A percentile compares a stretch with the other conserved stretches of the same genome.
phyloP scores from a whole-genome alignment of 1,140 invertebrate genomes.

The Panagrolaimus sp. region DNA sequence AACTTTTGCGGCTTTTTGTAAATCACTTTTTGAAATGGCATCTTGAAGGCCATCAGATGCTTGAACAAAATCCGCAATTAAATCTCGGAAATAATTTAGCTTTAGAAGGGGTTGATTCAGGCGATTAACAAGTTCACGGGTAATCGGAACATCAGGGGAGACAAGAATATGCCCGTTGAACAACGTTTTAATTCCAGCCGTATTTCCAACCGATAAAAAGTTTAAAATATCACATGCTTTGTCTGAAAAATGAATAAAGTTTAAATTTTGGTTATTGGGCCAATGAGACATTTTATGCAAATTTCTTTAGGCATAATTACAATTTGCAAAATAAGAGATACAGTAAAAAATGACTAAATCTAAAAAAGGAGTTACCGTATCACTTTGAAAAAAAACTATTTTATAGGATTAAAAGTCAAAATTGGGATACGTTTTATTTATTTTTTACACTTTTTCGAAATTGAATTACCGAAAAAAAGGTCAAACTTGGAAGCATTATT shows the following conservation, averaged over 20 bases:
- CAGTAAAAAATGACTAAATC: too few relatives aligned
- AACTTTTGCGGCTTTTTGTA: conserved; percentile 30
- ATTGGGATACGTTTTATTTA: too few relatives aligned
- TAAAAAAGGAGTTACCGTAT: too few relatives aligned
- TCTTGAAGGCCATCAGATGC: conserved; percentile 34
- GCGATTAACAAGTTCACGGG: conserved; percentile 55
- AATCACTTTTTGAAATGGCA: conserved; percentile 36
- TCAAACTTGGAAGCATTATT: too few relatives aligned
- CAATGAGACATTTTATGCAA: too few relatives aligned
- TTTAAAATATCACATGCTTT: conserved; percentile 3
- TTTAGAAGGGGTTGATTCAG: conserved; percentile 32
- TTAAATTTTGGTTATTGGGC: too few relatives aligned
- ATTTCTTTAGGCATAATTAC: too few relatives aligned
- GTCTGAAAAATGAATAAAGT: conserved; percentile 13
- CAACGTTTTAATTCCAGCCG: not conserved
- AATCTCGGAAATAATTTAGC: conserved; percentile 30
- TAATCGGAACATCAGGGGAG: conserved; percentile 59
- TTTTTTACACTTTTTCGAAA: too few relatives aligned
- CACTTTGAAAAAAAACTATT: too few relatives aligned
- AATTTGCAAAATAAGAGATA: too few relatives aligned
- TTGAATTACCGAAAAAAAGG: too few relatives aligned
- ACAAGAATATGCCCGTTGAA: conserved; percentile 60
- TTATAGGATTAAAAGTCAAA: too few relatives aligned
- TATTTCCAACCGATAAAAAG: not conserved
- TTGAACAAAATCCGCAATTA: conserved; percentile 27